phyloP scores from a whole-genome alignment of 2,888 invertebrate genomes.

The Lasius fuliginosus region DNA sequence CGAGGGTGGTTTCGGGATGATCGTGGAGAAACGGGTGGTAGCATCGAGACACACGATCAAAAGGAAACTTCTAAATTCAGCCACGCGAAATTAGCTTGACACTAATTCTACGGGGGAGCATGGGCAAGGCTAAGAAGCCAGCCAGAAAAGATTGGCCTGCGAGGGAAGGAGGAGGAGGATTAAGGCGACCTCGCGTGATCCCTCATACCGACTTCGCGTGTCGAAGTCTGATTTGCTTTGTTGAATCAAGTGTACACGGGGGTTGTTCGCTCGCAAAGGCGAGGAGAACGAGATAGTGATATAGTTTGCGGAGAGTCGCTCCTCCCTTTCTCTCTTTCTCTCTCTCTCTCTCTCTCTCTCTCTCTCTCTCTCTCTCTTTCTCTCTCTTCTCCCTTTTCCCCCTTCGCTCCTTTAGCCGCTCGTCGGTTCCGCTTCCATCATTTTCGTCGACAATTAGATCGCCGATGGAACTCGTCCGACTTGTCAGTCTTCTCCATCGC shows the following conservation, averaged over 20 bases:
- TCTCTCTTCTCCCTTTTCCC: conserved; percentile 54
- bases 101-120: conserved; percentile 69
- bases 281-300: conserved; percentile 78
- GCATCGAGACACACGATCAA: conserved; percentile 66
- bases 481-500: conserved; percentile 52
- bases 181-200: conserved; percentile 84
- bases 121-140: conserved; percentile 73
- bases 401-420: conserved; percentile 68
- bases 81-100: conserved; percentile 71
- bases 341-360: conserved; percentile 57
- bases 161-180: conserved; percentile 35
- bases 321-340: conserved; percentile 60
- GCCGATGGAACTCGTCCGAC: conserved; percentile 60
- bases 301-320: conserved; percentile 66
- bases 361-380: conserved; percentile 49
- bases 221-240: conserved; percentile 86
- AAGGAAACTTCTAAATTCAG: conserved; percentile 71
- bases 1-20: not conserved
- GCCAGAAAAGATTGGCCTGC: conserved; percentile 73
- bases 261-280: conserved; percentile 71
- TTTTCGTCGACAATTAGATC: conserved; percentile 75
- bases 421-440: conserved; percentile 70
- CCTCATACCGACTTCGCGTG: conserved; percentile 84
- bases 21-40: not conserved
- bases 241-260: conserved; percentile 84